Percentiles rank a stretch among this genome's conserved stretches.
Evolutionary conservation across 2,797 vertebrate species (phyloP).

Genomic region (Microcaecilia unicolor): DNA sequence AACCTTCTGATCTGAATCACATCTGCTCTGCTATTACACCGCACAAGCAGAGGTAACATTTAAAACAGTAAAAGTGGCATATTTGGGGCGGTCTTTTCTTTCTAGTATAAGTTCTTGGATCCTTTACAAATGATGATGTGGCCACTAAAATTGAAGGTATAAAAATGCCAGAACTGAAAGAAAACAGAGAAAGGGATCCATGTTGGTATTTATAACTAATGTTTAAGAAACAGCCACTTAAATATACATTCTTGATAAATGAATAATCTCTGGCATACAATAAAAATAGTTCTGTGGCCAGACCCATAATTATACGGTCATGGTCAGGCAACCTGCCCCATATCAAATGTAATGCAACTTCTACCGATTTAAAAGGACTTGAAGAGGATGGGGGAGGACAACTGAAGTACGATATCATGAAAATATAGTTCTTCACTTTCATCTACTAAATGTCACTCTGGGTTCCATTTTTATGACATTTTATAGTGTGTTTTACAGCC

Average conservation of each 20-base stretch:
- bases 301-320: slow-evolving; percentile 46
- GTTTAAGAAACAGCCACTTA: slow-evolving; percentile 44
- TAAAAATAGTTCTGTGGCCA: slow-evolving; percentile 46
- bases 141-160: background rate
- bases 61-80: no score
- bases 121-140: slow-evolving; percentile 2
- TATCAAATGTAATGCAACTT: slow-evolving; percentile 1
- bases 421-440: slow-evolving; percentile 34
- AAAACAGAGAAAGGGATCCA: slow-evolving; percentile 14
- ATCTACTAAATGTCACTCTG: background rate
- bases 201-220: slow-evolving; percentile 45
- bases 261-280: slow-evolving; percentile 47
- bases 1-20: slow-evolving; percentile 1
- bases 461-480: no score
- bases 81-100: no score
- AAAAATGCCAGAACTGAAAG: slow-evolving; percentile 16
- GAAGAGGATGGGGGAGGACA: background rate
- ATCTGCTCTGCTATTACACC: background rate
- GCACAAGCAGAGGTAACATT: no score
- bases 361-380: slow-evolving; percentile 16
- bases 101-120: background rate
- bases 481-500: no score
- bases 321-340: slow-evolving; percentile 18
- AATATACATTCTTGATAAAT: slow-evolving; percentile 50
- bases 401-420: slow-evolving; percentile 18